These are phyloP conservation scores for Hedychridium roseum DNA, from an alignment of 2,888 invertebrate species.

Conservation along the genomic window DNA sequence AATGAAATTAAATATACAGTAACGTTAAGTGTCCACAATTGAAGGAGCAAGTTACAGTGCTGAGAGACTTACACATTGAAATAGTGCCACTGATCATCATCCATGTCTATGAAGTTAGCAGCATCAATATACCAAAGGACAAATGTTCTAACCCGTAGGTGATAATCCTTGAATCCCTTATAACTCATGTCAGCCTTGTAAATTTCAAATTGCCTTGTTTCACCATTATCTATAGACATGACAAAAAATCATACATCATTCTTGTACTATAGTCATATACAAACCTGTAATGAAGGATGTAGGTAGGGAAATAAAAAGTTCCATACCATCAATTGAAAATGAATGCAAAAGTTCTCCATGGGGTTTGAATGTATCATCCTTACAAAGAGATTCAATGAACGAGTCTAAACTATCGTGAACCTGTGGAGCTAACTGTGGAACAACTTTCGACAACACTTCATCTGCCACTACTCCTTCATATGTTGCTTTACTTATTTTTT, in stretches of 20 bases:
- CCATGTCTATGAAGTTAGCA: slow-evolving; percentile 90
- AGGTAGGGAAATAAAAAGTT: neutral
- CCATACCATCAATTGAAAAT: slow-evolving; percentile 66
- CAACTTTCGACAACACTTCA: slow-evolving; percentile 75
- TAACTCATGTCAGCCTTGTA: slow-evolving; percentile 77
- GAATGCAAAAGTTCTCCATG: slow-evolving; percentile 75
- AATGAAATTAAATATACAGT: slow-evolving; percentile 8
- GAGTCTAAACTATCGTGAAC: slow-evolving; percentile 77
- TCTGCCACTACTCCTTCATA: slow-evolving; percentile 75
- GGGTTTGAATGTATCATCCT: slow-evolving; percentile 81
- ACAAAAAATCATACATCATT: slow-evolving; percentile 34
- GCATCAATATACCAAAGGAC: slow-evolving; percentile 96
- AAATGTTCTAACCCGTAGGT: slow-evolving; percentile 87
- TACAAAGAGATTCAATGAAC: slow-evolving; percentile 74
- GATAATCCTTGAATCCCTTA: slow-evolving; percentile 80
- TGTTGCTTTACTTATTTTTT: slow-evolving; percentile 71
- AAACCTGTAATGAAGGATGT: neutral
- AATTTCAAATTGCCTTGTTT: slow-evolving; percentile 74
- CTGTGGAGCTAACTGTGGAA: slow-evolving; percentile 75
- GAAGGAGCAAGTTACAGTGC: slow-evolving; percentile 1
- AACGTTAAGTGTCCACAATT: neutral
- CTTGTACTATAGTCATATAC: neutral
- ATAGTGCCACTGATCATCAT: slow-evolving; percentile 92
- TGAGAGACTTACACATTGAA: slow-evolving; percentile 75
- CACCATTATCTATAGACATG: slow-evolving; percentile 45